phyloP scores from a whole-genome alignment of 1,140 invertebrate genomes.

The Trissolcus basalis region DNA sequence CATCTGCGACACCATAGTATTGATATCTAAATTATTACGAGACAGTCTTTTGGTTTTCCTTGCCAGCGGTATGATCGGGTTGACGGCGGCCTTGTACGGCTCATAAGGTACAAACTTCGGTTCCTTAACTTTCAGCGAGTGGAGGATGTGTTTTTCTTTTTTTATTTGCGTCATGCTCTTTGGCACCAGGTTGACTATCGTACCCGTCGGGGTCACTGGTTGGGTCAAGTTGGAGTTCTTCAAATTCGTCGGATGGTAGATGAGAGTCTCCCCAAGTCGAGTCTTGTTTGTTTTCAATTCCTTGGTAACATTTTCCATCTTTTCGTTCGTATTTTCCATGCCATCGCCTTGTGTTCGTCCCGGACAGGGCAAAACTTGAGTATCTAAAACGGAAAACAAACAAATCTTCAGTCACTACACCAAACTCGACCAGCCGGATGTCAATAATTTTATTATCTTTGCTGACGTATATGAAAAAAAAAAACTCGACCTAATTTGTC shows the following conservation, averaged over 20 bases:
- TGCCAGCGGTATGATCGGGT: constrained; percentile 81
- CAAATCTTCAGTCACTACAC: too few relatives aligned
- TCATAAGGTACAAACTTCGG: constrained; percentile 93
- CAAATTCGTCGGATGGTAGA: constrained; percentile 75
- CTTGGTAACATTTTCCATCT: constrained; percentile 36
- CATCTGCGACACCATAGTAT: constrained; percentile 82
- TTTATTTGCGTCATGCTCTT: constrained; percentile 66
- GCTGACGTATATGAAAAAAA: too few relatives aligned
- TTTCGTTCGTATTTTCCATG: constrained; percentile 73
- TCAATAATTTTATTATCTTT: too few relatives aligned
- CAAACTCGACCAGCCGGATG: too few relatives aligned
- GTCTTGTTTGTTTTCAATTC: constrained; percentile 64
- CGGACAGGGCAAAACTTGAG: constrained; percentile 60
- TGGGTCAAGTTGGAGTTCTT: constrained; percentile 67
- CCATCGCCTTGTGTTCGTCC: constrained; percentile 77
- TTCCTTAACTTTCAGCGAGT: constrained; percentile 80
- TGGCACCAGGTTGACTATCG: constrained; percentile 73
- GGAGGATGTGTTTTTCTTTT: constrained; percentile 69
- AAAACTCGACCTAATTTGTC: too few relatives aligned
- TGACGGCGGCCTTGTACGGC: constrained; percentile 90
- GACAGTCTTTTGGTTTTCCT: constrained; percentile 74
- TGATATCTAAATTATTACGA: constrained; percentile 83
- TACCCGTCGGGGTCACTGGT: constrained; percentile 72
- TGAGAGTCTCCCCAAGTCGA: constrained; percentile 70
- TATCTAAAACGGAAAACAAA: constrained; percentile 54